Evolutionary conservation across 2,888 invertebrate genomes (phyloP).

Genomic region (Leptothorax acervorum): DNA sequence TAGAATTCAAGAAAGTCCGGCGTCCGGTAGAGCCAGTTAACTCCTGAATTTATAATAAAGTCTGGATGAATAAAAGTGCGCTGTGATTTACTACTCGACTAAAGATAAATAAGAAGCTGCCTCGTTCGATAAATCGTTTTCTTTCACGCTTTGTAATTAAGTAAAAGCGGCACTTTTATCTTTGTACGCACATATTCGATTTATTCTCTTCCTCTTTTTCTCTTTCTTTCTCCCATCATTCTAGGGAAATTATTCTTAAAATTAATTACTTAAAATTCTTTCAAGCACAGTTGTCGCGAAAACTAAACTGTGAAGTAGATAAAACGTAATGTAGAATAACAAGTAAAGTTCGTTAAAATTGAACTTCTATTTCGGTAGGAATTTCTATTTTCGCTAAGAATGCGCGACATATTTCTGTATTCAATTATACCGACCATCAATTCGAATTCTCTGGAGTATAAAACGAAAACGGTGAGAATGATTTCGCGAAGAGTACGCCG

Average conservation of each 20-base stretch:
- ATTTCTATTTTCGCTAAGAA: constrained; percentile 14
- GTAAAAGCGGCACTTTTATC: constrained; percentile 33
- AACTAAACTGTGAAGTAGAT: not conserved
- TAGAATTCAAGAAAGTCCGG: constrained; percentile 37
- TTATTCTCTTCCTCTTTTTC: not conserved
- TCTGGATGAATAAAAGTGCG: constrained; percentile 36
- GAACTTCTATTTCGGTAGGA: not conserved
- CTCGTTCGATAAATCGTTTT: constrained; percentile 39
- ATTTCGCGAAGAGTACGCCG: not conserved
- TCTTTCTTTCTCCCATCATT: not conserved
- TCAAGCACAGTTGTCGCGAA: not conserved
- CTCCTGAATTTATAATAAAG: constrained; percentile 50
- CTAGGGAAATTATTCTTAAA: constrained; percentile 32
- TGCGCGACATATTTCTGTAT: constrained; percentile 25
- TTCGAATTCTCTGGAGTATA: not conserved
- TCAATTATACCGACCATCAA: constrained; percentile 18
- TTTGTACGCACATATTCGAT: not conserved
- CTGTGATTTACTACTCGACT: constrained; percentile 40
- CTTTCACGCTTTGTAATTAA: constrained; percentile 47
- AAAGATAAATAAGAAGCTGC: constrained; percentile 38
- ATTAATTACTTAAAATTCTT: constrained; percentile 33
- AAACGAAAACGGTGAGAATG: constrained; percentile 18
- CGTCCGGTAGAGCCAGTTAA: constrained; percentile 34
- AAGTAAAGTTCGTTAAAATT: not conserved
- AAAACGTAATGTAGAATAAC: not conserved